Evolutionary conservation across 2,113 vertebrate species (phyloP).

Genomic region (Indicator maculatus): DNA sequence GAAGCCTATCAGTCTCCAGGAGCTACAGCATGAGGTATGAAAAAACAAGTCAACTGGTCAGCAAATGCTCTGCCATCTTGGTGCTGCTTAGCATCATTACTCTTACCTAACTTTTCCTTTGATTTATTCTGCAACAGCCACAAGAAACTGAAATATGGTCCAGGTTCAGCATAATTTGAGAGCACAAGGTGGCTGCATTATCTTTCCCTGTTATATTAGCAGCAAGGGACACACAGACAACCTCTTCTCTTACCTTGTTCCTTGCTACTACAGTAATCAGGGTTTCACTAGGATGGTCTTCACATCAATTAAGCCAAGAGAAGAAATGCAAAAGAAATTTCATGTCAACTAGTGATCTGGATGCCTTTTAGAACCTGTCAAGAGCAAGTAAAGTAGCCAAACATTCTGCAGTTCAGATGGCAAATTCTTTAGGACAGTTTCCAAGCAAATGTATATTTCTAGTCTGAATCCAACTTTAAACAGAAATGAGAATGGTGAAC

Average conservation of each 20-base stretch:
- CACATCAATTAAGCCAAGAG: neutral
- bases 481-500: neutral
- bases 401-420: neutral
- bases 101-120: neutral
- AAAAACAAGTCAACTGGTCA: neutral
- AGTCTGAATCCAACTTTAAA: constrained; percentile 18
- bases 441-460: constrained; percentile 42
- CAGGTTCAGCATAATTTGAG: neutral
- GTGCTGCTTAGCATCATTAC: neutral
- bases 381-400: constrained; percentile 17
- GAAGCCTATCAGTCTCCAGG: neutral
- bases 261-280: neutral
- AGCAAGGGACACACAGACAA: neutral
- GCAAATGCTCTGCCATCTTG: neutral
- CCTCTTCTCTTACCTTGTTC: neutral
- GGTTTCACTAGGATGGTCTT: neutral
- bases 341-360: neutral
- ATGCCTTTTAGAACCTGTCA: neutral
- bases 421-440: constrained; percentile 21
- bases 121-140: neutral
- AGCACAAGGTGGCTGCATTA: neutral
- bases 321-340: neutral
- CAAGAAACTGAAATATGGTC: neutral
- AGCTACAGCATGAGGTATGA: neutral
- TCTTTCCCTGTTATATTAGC: neutral